Evolutionary conservation across 2,113 vertebrate species (phyloP), one percentile per base, ranked within the genome.

Genomic region (Lophotis ruficrista): DNA sequence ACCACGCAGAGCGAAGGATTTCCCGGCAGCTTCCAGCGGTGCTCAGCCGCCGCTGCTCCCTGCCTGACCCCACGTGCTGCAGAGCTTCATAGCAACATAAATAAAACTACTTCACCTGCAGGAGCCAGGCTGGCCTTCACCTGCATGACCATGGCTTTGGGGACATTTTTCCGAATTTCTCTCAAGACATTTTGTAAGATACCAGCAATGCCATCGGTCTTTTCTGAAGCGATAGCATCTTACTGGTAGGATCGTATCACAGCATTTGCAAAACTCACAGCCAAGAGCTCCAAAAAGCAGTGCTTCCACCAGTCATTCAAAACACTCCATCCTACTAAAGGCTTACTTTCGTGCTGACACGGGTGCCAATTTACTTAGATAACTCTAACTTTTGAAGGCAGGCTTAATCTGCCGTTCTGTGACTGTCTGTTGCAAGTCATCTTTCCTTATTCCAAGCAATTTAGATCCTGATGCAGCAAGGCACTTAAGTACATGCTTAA

Each of bases 161-260:
- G 30, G 57, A 60, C 2, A 1, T 53, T 79, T 79, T 78, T 45
- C 24, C 38, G 73, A 10, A 1, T 35, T 89, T 76, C 65, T 81
- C 53, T 65, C 69, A 54, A 33, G 73, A 35, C 35, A 6, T 27
- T 81, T 54, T 37, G 11, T 62, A 47, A 75, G 65, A 38, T 6
- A 62, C 21, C 72, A 50, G 89, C 41, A 33, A 9, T 0, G 0
- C n/a, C 0, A 0, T 18, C 12, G 1, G 22, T 68, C 61, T n/a
- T 76, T 81, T 33, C 70, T 62, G 54, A 47, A 68, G 37, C 0
- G 0, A n/a, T 4, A 33, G 14, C 43, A 20, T 50, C 56, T 69
- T 60, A 64, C 56, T 35, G 23, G 30, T 31, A 37, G 38, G n/a
- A 81, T 35, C 14, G 14, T 4, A 41, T 4, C 16, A 0, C 31